A percentile compares a stretch with the other conserved stretches of the same genome.
Evolutionary conservation across 2,888 invertebrate species (phyloP).

Genomic region (Macrophya annulata): DNA sequence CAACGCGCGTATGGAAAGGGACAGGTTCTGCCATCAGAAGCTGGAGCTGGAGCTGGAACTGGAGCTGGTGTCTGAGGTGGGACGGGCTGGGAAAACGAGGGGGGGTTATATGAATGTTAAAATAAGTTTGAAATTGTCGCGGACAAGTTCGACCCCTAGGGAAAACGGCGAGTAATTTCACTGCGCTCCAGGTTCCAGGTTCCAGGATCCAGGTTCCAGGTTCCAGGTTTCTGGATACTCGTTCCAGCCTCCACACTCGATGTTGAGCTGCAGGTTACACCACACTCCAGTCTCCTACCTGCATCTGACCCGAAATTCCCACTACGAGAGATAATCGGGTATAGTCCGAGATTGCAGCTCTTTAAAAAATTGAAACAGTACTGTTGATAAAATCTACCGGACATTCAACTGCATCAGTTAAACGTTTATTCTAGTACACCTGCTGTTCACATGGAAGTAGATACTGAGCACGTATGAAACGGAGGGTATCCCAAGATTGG

Average conservation of each 20-base stretch:
- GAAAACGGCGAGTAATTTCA: slow-evolving; percentile 78
- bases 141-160: slow-evolving; percentile 78
- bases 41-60: slow-evolving; percentile 56
- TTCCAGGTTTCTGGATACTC: slow-evolving; percentile 72
- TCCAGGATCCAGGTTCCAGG: slow-evolving; percentile 67
- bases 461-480: not conserved
- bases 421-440: not conserved
- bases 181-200: slow-evolving; percentile 74
- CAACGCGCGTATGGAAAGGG: slow-evolving; percentile 58
- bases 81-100: slow-evolving; percentile 57
- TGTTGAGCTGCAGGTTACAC: not conserved
- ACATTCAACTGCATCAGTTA: not conserved
- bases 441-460: not conserved
- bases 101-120: slow-evolving; percentile 79
- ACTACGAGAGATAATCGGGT: not conserved
- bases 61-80: slow-evolving; percentile 55
- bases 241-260: slow-evolving; percentile 6
- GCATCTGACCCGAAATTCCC: not conserved
- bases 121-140: slow-evolving; percentile 80
- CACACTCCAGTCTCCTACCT: not conserved
- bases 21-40: slow-evolving; percentile 38
- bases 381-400: not conserved
- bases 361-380: not conserved
- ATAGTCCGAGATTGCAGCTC: not conserved
- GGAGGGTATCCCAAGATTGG: not conserved